Conservation (phyloP, 1,140 invertebrate genomes). For the Laupala kohalensis region DNA sequence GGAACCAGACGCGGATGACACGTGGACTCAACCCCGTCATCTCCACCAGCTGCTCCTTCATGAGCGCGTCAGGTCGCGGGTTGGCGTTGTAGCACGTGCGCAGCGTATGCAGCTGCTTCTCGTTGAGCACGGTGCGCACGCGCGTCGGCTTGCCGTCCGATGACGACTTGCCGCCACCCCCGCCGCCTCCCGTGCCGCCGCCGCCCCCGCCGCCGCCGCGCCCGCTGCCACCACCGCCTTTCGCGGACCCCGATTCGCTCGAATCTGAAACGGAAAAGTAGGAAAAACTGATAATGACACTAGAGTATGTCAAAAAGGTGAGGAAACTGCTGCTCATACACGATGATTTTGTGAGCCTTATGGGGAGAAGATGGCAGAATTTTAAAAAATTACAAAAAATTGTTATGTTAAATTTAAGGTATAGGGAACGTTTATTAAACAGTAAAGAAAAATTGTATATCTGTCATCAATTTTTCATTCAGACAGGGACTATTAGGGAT, state of each 20-base stretch:
- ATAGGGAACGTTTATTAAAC: too few relatives aligned
- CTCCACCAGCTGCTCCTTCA: constrained; percentile 98
- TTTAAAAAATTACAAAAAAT: too few relatives aligned
- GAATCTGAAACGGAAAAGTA: not conserved
- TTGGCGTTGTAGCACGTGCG: constrained; percentile 90
- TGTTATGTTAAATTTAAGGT: too few relatives aligned
- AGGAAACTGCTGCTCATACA: too few relatives aligned
- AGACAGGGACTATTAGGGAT: too few relatives aligned
- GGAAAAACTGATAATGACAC: not conserved
- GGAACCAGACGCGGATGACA: constrained; percentile 97
- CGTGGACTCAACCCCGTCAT: constrained; percentile 92
- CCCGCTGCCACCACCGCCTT: not conserved
- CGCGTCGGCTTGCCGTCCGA: constrained; percentile 88
- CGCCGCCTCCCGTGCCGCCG: constrained; percentile 38
- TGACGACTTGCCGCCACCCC: constrained; percentile 38
- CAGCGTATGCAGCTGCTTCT: constrained; percentile 94
- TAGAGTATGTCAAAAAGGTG: too few relatives aligned
- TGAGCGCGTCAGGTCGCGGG: constrained; percentile 92
- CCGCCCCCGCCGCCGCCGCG: constrained; percentile 12
- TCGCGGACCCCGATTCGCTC: not conserved
- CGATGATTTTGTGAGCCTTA: too few relatives aligned
- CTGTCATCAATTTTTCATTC: too few relatives aligned
- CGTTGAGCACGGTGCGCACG: constrained; percentile 94
- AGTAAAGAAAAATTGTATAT: too few relatives aligned
- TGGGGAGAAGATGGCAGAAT: too few relatives aligned